phyloP scores from a whole-genome alignment of 2,797 vertebrate species.

The Pangasius djambal region DNA sequence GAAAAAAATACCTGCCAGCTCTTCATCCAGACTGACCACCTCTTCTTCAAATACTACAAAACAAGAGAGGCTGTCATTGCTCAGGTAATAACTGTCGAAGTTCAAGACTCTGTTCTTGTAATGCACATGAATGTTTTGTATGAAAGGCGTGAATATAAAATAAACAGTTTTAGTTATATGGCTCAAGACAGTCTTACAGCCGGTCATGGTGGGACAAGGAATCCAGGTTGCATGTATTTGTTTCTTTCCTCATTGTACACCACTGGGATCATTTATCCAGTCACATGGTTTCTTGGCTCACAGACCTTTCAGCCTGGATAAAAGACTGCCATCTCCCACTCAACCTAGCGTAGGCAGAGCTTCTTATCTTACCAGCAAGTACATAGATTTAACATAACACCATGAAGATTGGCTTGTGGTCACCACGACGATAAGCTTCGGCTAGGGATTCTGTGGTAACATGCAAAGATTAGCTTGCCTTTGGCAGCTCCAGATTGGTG shows the following conservation, averaged over 20 bases:
- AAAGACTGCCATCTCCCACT: background rate
- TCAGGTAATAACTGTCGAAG: slow-evolving; percentile 75
- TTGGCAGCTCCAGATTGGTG: background rate
- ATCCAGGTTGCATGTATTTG: background rate
- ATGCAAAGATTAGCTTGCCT: background rate
- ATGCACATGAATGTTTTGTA: background rate
- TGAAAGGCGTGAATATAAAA: background rate
- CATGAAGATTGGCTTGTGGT: background rate
- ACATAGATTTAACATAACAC: background rate
- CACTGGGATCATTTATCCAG: background rate
- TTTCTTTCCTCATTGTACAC: background rate
- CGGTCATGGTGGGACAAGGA: background rate
- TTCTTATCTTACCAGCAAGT: slow-evolving; percentile 1
- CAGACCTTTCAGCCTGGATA: background rate
- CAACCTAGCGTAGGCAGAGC: background rate
- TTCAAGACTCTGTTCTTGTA: background rate
- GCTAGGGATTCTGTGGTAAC: background rate
- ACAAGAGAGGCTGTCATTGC: slow-evolving; percentile 96
- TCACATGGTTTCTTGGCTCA: background rate
- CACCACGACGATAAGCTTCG: background rate
- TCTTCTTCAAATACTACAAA: slow-evolving; percentile 94
- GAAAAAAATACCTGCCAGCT: slow-evolving; percentile 98
- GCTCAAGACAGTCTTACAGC: background rate
- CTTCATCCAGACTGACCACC: slow-evolving; percentile 97
- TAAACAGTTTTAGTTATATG: background rate